Conservation (phyloP, 2,113 vertebrate species). For the Muscicapa adusta region DNA sequence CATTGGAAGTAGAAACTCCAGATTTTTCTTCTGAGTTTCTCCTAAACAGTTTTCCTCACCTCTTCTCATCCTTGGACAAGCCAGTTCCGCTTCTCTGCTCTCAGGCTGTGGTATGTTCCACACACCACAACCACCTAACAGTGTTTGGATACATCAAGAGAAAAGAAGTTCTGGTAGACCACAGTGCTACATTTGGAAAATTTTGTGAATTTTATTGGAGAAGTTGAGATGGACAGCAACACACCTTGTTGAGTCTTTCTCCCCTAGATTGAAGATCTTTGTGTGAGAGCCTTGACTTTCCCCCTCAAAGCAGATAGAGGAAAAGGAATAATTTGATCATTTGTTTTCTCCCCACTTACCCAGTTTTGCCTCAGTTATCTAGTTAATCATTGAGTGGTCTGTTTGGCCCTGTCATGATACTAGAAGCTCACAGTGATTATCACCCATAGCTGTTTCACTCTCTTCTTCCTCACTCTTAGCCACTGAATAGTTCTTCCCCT, state of each 20-base stretch:
- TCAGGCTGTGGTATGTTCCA: neutral
- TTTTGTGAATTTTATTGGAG: neutral
- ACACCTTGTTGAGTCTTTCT: neutral
- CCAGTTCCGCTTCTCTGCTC: neutral
- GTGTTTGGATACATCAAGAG: neutral
- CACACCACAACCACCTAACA: neutral
- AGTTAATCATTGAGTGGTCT: neutral
- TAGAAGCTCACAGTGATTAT: neutral
- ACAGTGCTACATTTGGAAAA: neutral
- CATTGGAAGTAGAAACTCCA: neutral
- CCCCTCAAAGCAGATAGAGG: neutral
- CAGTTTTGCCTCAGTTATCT: neutral
- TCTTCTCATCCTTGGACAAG: neutral
- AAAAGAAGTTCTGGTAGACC: neutral
- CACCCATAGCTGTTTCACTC: neutral
- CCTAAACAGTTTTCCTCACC: neutral
- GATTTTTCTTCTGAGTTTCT: neutral
- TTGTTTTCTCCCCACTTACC: neutral
- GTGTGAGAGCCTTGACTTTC: neutral
- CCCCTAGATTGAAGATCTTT: neutral
- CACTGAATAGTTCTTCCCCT: neutral
- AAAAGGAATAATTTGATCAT: neutral
- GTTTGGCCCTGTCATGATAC: neutral
- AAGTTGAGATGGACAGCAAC: neutral
- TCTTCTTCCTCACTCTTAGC: neutral